A percentile compares a stretch with the other conserved stretches of the same genome.
These are phyloP conservation scores for Rotaria socialis DNA, from an alignment of 2,888 invertebrate species.

Conservation along the genomic window DNA sequence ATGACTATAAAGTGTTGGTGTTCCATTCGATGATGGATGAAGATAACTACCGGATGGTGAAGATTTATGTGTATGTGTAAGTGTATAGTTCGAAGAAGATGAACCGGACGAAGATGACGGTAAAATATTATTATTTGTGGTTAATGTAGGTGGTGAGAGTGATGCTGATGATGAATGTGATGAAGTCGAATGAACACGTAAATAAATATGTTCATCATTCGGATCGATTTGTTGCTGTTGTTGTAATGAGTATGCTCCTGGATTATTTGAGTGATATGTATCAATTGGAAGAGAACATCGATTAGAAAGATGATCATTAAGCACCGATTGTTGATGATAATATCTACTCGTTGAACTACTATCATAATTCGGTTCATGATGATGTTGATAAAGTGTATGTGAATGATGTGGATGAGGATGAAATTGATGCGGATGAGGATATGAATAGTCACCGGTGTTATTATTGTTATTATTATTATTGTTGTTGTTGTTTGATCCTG, in stretches of 20 bases:
- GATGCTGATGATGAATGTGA: slow-evolving; percentile 18
- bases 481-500: not conserved
- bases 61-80: not conserved
- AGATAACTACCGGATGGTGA: not conserved
- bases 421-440: not conserved
- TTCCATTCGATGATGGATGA: not conserved
- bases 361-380: not conserved
- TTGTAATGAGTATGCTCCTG: not conserved
- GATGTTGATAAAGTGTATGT: not conserved
- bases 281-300: not conserved
- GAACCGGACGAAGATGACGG: not conserved
- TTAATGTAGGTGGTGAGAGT: slow-evolving; percentile 10
- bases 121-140: not conserved
- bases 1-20: not conserved
- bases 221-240: not conserved
- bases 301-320: not conserved
- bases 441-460: not conserved
- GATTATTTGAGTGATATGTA: not conserved
- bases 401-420: not conserved
- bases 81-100: not conserved
- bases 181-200: not conserved
- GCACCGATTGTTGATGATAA: slow-evolving; percentile 17
- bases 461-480: not conserved
- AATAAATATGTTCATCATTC: not conserved
- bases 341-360: not conserved